Base-by-base conservation (phyloP, 2,888 invertebrate genomes). In the Trichogramma evanescens region DNA sequence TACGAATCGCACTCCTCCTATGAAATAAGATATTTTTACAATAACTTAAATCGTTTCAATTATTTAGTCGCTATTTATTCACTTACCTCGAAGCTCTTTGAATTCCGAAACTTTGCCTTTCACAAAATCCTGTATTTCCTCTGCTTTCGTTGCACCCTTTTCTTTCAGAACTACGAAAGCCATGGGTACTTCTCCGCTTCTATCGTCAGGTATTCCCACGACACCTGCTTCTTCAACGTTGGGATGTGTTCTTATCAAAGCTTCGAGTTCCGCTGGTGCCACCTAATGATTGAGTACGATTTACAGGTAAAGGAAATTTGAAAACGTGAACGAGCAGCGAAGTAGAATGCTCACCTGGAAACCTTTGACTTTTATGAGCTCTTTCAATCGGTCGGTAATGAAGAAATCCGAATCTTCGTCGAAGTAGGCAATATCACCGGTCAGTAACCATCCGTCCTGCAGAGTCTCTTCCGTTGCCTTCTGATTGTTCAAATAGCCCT, bases 261-360 rank as follows among this genome's bases (percentile, higher is more conserved):
- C 86, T 77, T 95, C 95, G 40, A 95, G 75, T 76, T 95, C 95
- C 0, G 94, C 93, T 26, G 95, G 95, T 7, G 94, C 86, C 6
- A 95, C 93, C 85, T 93, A 44, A n/a, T 48, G 39, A 46, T 55
- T 4, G 5, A 54, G n/a, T 1, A 6, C 26, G 39, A 7, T 5
- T 4, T 6, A n/a, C 5, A 13, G 48, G 48, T 46, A 48, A 48
- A 4, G 48, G 5, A 48, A 6, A 4, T 6, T 46, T 7, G 6
- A 26, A 26, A 26, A 26, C 26, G 3, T 26, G 26, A 26, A 26
- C 26, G 26, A 26, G 26, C 26, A 26, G 26, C 26, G 3, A 9
- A 8, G 40, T 4, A 26, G 41, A 50, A 58, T 55, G 48, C 58
- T 65, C 64, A 76, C 76, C 70, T 77, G 77, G 48, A 74, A 77